Evolutionary conservation across 2,113 vertebrate species (phyloP).

Genomic region (Eclectus roratus): DNA sequence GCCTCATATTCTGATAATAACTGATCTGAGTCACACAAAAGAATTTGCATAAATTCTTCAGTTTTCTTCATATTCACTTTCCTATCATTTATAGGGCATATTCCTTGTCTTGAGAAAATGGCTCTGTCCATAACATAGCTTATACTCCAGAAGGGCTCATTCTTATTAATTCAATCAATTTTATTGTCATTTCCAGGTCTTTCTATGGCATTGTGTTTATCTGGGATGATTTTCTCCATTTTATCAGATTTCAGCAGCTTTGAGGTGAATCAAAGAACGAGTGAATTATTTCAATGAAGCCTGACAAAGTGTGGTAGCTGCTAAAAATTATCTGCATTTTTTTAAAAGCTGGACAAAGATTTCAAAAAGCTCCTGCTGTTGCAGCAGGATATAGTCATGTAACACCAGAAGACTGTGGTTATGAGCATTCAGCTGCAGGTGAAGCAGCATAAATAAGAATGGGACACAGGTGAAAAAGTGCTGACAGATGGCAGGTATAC

Average conservation of each 20-base stretch:
- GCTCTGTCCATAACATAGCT: not conserved
- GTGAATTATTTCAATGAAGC: not conserved
- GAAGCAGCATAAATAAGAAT: not conserved
- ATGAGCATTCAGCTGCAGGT: slow-evolving; percentile 23
- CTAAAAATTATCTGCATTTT: not conserved
- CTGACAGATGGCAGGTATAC: slow-evolving; percentile 35
- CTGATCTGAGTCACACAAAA: not conserved
- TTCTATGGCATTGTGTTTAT: not conserved
- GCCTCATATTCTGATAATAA: not conserved
- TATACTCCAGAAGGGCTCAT: not conserved
- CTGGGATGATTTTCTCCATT: not conserved
- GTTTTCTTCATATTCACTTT: not conserved
- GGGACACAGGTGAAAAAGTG: not conserved
- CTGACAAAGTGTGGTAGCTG: not conserved
- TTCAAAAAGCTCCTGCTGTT: not conserved
- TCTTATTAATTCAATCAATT: not conserved
- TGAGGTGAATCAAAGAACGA: not conserved
- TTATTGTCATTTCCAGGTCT: not conserved
- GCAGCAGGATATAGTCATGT: not conserved
- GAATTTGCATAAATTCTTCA: not conserved
- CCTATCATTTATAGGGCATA: not conserved
- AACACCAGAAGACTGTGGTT: not conserved
- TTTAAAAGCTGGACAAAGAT: not conserved
- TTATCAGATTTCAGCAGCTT: not conserved
- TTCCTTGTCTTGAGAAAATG: not conserved